Evolutionary conservation across 2,797 vertebrate genomes (phyloP).

Genomic region (Myiotriccus ornatus): DNA sequence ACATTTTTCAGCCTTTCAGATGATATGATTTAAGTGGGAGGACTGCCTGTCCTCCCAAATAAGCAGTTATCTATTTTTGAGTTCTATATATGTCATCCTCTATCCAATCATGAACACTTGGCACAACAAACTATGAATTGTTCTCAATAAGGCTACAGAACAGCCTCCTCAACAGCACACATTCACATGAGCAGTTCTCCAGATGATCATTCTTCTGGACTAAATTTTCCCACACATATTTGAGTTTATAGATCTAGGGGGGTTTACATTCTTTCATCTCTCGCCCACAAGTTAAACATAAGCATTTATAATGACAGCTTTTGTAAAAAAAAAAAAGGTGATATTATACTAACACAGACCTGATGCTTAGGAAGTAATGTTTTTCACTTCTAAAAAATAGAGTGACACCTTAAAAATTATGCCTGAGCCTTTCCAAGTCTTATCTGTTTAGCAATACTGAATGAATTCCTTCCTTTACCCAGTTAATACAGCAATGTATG

Average conservation of each 20-base stretch:
- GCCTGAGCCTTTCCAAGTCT: not conserved
- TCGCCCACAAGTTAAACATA: not conserved
- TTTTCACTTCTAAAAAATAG: not conserved
- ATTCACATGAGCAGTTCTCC: not conserved
- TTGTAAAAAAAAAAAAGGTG: not conserved
- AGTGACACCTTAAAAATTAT: not conserved
- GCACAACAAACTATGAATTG: slow-evolving; percentile 39
- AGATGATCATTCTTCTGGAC: not conserved
- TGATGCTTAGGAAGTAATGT: not conserved
- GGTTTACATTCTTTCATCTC: slow-evolving; percentile 2
- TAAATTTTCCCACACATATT: not conserved
- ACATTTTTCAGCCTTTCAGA: slow-evolving; percentile 51
- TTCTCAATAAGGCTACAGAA: not conserved
- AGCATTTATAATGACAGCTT: slow-evolving; percentile 15
- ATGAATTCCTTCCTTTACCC: not conserved
- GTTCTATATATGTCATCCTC: slow-evolving; percentile 35
- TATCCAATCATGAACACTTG: slow-evolving; percentile 44
- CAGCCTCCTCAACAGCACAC: not conserved
- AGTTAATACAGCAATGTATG: not conserved
- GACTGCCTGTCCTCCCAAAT: slow-evolving; percentile 61
- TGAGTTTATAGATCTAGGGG: not conserved
- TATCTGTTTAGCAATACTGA: not conserved
- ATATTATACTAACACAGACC: not conserved
- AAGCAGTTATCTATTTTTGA: slow-evolving; percentile 53
- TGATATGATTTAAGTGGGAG: slow-evolving; percentile 57